Percentiles rank a stretch among this genome's conserved stretches.
Conservation (phyloP, 2,888 invertebrate species). For the Acleris laterana region DNA sequence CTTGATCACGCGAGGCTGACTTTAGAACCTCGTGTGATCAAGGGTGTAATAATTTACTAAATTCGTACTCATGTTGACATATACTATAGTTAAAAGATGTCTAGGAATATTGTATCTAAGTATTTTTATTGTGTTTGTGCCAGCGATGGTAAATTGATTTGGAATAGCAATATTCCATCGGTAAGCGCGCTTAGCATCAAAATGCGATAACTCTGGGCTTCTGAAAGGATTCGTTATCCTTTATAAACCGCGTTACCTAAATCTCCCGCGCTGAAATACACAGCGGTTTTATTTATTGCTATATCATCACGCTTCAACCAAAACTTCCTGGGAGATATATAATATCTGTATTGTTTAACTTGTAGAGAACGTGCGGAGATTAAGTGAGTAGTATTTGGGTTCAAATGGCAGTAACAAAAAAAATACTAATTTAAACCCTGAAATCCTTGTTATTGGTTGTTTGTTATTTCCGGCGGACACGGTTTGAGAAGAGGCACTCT, state of each 20-base stretch:
- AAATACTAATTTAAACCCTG: not conserved
- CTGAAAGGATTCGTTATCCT: slow-evolving; percentile 48
- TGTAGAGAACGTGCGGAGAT: too few relatives aligned
- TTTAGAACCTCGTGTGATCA: not conserved
- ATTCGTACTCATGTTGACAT: not conserved
- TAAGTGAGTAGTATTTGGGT: not conserved
- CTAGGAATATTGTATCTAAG: not conserved
- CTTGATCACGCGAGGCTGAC: slow-evolving; percentile 3
- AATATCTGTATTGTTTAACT: slow-evolving; percentile 29
- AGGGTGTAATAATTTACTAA: not conserved
- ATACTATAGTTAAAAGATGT: not conserved
- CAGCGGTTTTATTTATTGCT: slow-evolving; percentile 42
- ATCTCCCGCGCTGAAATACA: slow-evolving; percentile 41
- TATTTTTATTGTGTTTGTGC: slow-evolving; percentile 8
- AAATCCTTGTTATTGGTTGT: slow-evolving; percentile 13
- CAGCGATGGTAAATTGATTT: slow-evolving; percentile 21
- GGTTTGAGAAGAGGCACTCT: slow-evolving; percentile 53
- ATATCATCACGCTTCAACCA: slow-evolving; percentile 43
- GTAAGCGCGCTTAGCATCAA: slow-evolving; percentile 48
- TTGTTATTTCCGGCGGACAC: slow-evolving; percentile 14
- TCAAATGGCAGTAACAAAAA: not conserved
- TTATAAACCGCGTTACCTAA: slow-evolving; percentile 44
- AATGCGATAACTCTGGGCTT: slow-evolving; percentile 48
- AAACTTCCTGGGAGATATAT: slow-evolving; percentile 36
- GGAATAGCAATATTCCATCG: slow-evolving; percentile 27